A percentile compares a stretch with the other conserved stretches of the same genome.
phyloP scores from a whole-genome alignment of 2,113 vertebrate species.

The Pseudorasbora parva region DNA sequence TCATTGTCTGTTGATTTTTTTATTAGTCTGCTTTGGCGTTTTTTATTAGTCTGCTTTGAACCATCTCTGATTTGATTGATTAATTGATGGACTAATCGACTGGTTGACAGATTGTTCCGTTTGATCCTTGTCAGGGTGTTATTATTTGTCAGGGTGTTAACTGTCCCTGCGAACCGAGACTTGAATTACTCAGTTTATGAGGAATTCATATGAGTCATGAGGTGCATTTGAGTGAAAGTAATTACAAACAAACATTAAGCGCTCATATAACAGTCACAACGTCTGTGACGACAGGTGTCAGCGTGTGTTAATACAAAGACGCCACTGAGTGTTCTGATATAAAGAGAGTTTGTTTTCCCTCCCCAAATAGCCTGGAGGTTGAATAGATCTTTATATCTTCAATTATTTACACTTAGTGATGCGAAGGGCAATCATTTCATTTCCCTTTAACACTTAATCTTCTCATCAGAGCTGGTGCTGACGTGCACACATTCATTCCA shows the following conservation, averaged over 20 bases:
- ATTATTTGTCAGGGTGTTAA: not conserved
- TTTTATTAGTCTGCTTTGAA: not conserved
- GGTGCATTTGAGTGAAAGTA: constrained; percentile 9
- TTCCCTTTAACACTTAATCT: constrained; percentile 31
- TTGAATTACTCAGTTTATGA: not conserved
- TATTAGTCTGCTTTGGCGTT: not conserved
- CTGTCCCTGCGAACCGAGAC: not conserved
- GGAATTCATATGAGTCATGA: constrained; percentile 16
- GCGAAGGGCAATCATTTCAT: constrained; percentile 22
- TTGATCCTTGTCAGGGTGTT: not conserved
- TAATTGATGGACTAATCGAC: not conserved
- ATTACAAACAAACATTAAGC: constrained; percentile 3
- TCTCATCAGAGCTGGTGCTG: not conserved
- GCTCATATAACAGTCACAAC: not conserved
- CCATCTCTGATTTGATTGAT: not conserved
- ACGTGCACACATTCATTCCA: constrained; percentile 1
- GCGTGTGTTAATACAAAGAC: not conserved
- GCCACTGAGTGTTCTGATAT: not conserved
- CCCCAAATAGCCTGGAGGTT: constrained; percentile 6
- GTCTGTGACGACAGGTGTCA: not conserved
- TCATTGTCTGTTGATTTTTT: not conserved
- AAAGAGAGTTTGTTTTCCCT: not conserved
- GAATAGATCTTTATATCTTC: constrained; percentile 32
- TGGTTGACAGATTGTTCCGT: not conserved
- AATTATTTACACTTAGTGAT: constrained; percentile 41